A percentile compares a stretch with the other conserved stretches of the same genome.
These are phyloP conservation scores for Brachionus koreanus DNA, from an alignment of 1,140 invertebrate genomes.

Conservation along the genomic window DNA sequence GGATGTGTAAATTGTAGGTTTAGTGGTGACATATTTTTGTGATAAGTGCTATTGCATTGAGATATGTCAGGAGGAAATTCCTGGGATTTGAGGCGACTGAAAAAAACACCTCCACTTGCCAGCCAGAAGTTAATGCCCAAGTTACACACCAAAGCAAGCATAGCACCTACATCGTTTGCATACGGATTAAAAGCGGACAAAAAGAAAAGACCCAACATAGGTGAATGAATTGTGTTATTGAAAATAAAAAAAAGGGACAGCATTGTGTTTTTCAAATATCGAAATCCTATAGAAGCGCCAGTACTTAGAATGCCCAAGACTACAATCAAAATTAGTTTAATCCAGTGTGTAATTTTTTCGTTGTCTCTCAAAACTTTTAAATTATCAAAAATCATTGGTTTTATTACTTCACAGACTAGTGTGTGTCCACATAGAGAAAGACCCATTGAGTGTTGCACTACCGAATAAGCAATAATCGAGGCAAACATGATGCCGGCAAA, in stretches of 20 bases:
- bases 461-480: slow-evolving; percentile 15
- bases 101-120: neutral
- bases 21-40: neutral
- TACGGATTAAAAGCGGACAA: slow-evolving; percentile 27
- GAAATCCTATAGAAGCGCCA: neutral
- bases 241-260: neutral
- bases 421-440: neutral
- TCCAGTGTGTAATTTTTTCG: neutral
- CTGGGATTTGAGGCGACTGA: slow-evolving; percentile 18
- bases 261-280: neutral
- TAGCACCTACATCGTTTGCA: slow-evolving; percentile 12
- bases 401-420: neutral
- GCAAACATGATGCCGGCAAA: slow-evolving; percentile 1
- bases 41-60: slow-evolving; percentile 7
- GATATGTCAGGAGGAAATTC: neutral
- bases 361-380: neutral
- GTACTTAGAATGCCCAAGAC: neutral
- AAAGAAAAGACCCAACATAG: slow-evolving; percentile 5
- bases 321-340: neutral
- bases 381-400: neutral
- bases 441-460: slow-evolving; percentile 25
- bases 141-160: slow-evolving; percentile 5
- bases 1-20: neutral
- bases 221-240: slow-evolving; percentile 22
- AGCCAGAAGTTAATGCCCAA: slow-evolving; percentile 30